Evolutionary conservation across 2,797 vertebrate species (phyloP).

Genomic region (Aeoliscus strigatus): DNA sequence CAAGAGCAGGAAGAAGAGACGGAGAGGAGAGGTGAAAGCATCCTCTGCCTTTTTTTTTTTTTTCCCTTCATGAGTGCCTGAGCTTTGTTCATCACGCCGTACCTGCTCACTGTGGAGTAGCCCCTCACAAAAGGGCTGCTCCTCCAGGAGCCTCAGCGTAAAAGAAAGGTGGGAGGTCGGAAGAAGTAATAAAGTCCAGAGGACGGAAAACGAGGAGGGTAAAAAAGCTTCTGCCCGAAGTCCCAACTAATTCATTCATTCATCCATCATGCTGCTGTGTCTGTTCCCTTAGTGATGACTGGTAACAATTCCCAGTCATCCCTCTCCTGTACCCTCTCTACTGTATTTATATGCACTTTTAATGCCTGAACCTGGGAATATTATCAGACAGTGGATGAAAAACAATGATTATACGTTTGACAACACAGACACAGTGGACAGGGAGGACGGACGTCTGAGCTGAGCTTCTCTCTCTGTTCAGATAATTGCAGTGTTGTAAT

Average conservation of each 20-base stretch:
- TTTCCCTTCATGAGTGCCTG: constrained; percentile 19
- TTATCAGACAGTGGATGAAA: too few species aligned
- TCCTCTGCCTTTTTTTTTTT: constrained; percentile 26
- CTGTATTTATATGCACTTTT: constrained; percentile 40
- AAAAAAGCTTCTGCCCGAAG: too few species aligned
- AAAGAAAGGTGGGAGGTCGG: constrained; percentile 15
- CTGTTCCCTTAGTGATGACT: constrained; percentile 36
- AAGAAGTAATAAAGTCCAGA: constrained; percentile 38
- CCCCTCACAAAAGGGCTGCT: constrained; percentile 14
- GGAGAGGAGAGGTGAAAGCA: constrained; percentile 19
- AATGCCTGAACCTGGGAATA: constrained; percentile 13
- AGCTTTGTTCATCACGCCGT: constrained; percentile 11
- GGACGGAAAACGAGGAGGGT: constrained; percentile 5
- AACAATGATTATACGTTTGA: too few species aligned
- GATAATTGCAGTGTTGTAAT: constrained; percentile 8
- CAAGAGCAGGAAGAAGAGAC: constrained; percentile 38
- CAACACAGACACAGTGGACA: constrained; percentile 2
- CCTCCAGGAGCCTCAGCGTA: constrained; percentile 10
- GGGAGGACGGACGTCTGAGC: neutral
- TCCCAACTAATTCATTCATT: too few species aligned
- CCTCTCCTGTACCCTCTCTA: constrained; percentile 15
- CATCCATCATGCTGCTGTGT: constrained; percentile 13
- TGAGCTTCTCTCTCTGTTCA: neutral
- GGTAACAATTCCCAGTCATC: constrained; percentile 24
- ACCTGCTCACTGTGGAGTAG: constrained; percentile 20